Percentiles rank a stretch among this genome's conserved stretches.
phyloP scores from a whole-genome alignment of 2,113 vertebrate genomes.

The Microtus montanus region DNA sequence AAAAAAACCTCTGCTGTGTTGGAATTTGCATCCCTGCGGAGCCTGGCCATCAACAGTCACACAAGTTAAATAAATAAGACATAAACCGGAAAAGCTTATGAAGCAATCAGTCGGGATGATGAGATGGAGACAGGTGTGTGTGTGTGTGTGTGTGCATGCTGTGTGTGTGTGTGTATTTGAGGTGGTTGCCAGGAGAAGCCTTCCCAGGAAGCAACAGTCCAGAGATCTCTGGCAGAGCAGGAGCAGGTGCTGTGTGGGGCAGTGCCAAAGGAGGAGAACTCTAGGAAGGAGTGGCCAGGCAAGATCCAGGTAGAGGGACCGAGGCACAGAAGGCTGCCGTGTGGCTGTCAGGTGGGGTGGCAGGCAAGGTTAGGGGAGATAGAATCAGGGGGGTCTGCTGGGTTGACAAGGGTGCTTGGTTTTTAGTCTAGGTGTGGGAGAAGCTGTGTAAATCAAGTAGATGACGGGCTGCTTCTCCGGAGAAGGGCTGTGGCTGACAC shows the following conservation, averaged over 20 bases:
- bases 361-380: neutral
- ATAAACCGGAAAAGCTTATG: too few species aligned
- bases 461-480: neutral
- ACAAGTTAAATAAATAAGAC: neutral
- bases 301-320: fast-evolving
- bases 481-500: neutral
- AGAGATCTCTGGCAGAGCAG: neutral
- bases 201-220: neutral
- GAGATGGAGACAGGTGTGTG: neutral
- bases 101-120: fast-evolving
- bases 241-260: neutral
- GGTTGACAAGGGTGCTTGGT: neutral
- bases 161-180: neutral
- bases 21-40: neutral
- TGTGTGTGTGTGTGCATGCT: neutral
- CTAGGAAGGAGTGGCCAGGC: neutral
- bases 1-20: neutral
- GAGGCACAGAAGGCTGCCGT: neutral
- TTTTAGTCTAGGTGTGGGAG: neutral
- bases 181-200: neutral
- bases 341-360: neutral
- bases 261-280: fast-evolving
- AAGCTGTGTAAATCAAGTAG: neutral
- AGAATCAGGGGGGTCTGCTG: neutral
- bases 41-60: neutral